Evolutionary conservation across 2,888 invertebrate genomes (phyloP).

Genomic region (Eristalinus aeneus): DNA sequence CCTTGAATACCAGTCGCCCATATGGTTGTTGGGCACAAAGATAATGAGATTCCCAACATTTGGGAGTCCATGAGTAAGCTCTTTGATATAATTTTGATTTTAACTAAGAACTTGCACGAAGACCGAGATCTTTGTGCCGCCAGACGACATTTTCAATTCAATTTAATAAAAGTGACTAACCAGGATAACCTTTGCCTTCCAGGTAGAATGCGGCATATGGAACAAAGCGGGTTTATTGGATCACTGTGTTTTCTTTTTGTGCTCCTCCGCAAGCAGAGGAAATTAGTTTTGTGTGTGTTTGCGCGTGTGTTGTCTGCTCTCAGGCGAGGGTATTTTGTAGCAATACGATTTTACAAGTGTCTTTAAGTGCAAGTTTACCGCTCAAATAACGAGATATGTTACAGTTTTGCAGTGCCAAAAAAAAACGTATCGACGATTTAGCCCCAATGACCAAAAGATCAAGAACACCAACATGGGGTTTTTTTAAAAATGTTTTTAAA

Average conservation of each 20-base stretch:
- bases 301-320: background rate
- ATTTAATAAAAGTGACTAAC: background rate
- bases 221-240: background rate
- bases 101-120: background rate
- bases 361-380: too few species aligned
- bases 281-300: background rate
- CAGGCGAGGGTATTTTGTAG: background rate
- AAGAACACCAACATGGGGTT: too few species aligned
- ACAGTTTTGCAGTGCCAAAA: too few species aligned
- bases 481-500: too few species aligned
- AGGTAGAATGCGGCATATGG: background rate
- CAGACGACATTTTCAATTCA: background rate
- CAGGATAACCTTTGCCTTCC: background rate
- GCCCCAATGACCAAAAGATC: too few species aligned
- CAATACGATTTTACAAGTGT: too few species aligned
- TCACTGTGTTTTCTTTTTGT: background rate
- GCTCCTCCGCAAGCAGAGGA: background rate
- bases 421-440: too few species aligned
- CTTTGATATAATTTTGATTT: conserved; percentile 21
- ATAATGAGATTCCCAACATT: conserved; percentile 41
- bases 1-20: background rate
- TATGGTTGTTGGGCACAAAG: background rate
- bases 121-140: background rate
- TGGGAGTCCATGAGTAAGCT: conserved; percentile 47
- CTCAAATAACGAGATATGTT: too few species aligned